phyloP scores from a whole-genome alignment of 2,113 vertebrate genomes.

The Cottus gobio region DNA sequence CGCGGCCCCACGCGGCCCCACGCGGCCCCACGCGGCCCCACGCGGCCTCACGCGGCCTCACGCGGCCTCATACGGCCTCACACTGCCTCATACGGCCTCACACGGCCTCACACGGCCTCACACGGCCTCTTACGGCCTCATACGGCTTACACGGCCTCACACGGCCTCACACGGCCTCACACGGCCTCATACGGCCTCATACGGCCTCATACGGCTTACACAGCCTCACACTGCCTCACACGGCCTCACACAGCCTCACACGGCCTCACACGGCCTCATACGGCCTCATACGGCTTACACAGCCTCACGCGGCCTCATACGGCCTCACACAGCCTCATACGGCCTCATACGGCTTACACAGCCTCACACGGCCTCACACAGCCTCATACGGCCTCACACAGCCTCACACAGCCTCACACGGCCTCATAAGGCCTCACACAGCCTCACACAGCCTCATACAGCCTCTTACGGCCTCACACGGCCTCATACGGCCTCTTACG shows the following conservation, averaged over 20 bases:
- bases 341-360: background rate
- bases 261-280: conserved; percentile 34
- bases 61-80: conserved; percentile 37
- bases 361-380: too few species aligned
- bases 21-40: too few species aligned
- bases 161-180: conserved; percentile 34
- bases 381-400: background rate
- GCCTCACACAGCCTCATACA: background rate
- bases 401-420: too few species aligned
- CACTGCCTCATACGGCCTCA: conserved; percentile 38
- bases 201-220: too few species aligned
- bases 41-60: conserved; percentile 9
- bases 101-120: conserved; percentile 10
- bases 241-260: conserved; percentile 33
- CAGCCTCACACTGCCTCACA: conserved; percentile 15
- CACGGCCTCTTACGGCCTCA: too few species aligned
- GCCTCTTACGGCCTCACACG: too few species aligned
- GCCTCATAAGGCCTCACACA: too few species aligned
- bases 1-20: conserved; percentile 38
- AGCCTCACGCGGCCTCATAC: background rate
- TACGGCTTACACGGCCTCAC: too few species aligned
- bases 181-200: conserved; percentile 43
- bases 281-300: conserved; percentile 26
- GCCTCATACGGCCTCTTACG: background rate
- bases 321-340: too few species aligned